Conservation (phyloP, 2,113 vertebrate genomes). For the Zingel zingel region DNA sequence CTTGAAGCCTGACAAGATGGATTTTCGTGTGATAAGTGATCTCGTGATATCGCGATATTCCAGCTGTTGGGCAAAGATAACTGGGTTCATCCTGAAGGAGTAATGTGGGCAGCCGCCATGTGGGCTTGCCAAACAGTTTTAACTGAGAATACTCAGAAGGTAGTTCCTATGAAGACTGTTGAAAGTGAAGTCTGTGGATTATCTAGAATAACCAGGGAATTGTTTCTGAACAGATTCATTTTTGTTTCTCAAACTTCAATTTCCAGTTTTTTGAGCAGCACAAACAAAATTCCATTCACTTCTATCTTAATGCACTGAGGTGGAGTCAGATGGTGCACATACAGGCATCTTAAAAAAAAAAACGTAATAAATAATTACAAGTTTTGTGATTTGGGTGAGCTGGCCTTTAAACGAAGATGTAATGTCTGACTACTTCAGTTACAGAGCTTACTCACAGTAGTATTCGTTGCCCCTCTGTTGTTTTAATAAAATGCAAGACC, state of each 20-base stretch:
- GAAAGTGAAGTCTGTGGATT: background rate
- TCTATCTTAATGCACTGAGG: background rate
- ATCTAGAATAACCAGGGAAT: background rate
- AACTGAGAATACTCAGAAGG: background rate
- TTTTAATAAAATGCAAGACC: constrained; percentile 47
- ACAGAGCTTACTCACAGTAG: background rate
- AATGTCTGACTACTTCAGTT: background rate
- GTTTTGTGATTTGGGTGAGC: background rate
- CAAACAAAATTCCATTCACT: background rate
- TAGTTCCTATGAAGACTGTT: background rate
- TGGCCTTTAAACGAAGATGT: constrained; percentile 21
- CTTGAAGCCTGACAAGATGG: too few species aligned
- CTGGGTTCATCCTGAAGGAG: background rate
- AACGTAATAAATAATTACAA: too few species aligned
- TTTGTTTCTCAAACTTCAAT: constrained; percentile 1
- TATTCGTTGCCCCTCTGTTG: constrained; percentile 17
- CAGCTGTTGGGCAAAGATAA: too few species aligned
- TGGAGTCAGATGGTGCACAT: background rate
- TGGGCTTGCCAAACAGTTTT: background rate
- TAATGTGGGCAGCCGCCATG: background rate
- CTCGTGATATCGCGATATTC: too few species aligned
- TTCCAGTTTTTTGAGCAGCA: background rate
- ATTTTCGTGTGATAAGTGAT: too few species aligned
- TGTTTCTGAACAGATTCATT: background rate
- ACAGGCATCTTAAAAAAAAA: background rate